A percentile compares a stretch with the other conserved stretches of the same genome.
These are phyloP conservation scores for Rousettus leschenaultii DNA, from an alignment of 2,113 vertebrate genomes.

Conservation along the genomic window DNA sequence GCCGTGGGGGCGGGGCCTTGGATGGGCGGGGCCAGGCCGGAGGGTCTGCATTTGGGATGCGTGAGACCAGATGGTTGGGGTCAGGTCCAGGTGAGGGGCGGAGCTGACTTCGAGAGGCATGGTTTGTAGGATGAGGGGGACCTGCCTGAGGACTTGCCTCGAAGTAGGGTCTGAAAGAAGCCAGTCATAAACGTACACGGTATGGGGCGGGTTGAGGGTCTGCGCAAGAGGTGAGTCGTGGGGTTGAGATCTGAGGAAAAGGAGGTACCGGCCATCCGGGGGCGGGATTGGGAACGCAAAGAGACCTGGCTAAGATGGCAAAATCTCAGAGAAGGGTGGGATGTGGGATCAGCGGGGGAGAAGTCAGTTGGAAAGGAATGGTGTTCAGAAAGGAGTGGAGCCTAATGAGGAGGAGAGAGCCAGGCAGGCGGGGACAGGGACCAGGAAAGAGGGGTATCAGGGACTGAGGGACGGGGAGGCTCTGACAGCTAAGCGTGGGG, in stretches of 20 bases:
- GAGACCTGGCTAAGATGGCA: not conserved
- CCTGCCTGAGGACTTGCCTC: too few species aligned
- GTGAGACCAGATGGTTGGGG: not conserved
- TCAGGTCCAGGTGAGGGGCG: not conserved
- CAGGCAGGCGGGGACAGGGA: not conserved
- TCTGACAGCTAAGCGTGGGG: not conserved
- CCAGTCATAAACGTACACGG: not conserved
- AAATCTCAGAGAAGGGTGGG: not conserved
- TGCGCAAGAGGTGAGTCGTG: not conserved
- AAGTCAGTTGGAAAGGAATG: not conserved
- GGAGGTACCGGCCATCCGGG: not conserved
- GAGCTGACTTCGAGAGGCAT: not conserved
- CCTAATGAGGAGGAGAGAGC: not conserved
- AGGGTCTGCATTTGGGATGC: not conserved
- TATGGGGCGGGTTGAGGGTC: not conserved
- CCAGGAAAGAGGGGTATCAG: not conserved
- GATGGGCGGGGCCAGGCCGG: not conserved
- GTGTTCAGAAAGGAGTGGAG: not conserved
- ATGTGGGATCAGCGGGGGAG: not conserved
- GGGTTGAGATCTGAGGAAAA: not conserved
- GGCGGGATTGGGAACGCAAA: not conserved
- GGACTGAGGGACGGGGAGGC: not conserved
- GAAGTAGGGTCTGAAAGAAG: not conserved
- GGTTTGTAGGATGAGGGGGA: not conserved
- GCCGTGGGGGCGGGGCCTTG: not conserved